phyloP scores from a whole-genome alignment of 2,797 vertebrate species.

The Hybognathus amarus region DNA sequence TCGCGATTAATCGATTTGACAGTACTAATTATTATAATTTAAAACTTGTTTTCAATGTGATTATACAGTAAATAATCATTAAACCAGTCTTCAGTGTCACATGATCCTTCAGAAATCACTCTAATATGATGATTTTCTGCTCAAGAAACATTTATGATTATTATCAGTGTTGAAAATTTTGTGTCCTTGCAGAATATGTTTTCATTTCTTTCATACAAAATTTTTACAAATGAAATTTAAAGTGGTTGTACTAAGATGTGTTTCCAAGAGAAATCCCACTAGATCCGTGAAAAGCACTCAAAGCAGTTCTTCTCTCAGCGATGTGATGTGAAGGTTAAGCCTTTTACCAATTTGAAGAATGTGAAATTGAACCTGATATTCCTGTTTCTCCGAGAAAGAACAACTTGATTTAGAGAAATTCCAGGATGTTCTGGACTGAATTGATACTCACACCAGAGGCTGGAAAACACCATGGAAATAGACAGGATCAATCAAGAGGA shows the following conservation, averaged over 20 bases:
- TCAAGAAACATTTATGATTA: not conserved
- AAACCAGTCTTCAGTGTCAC: not conserved
- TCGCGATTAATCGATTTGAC: no score
- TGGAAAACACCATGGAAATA: slow-evolving; percentile 38
- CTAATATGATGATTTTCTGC: not conserved
- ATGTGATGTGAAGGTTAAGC: slow-evolving; percentile 43
- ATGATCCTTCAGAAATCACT: not conserved
- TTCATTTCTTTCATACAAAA: no score
- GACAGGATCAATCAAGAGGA: slow-evolving; percentile 55
- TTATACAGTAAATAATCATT: not conserved
- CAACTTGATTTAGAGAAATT: slow-evolving; percentile 36
- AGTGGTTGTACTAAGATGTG: not conserved
- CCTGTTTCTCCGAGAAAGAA: slow-evolving; percentile 24
- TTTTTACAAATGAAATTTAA: not conserved
- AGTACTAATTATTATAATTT: no score
- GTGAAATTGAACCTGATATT: slow-evolving; percentile 40
- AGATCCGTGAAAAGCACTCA: not conserved
- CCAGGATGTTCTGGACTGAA: slow-evolving; percentile 35
- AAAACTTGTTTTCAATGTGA: no score
- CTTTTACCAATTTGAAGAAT: slow-evolving; percentile 17
- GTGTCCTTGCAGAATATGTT: no score
- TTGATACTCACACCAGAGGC: slow-evolving; percentile 52
- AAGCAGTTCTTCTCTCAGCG: not conserved
- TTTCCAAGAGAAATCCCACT: not conserved
- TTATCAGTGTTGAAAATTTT: no score